Evolutionary conservation across 2,113 vertebrate genomes (phyloP).

Genomic region (Cryptomyrus ogoouensis): DNA sequence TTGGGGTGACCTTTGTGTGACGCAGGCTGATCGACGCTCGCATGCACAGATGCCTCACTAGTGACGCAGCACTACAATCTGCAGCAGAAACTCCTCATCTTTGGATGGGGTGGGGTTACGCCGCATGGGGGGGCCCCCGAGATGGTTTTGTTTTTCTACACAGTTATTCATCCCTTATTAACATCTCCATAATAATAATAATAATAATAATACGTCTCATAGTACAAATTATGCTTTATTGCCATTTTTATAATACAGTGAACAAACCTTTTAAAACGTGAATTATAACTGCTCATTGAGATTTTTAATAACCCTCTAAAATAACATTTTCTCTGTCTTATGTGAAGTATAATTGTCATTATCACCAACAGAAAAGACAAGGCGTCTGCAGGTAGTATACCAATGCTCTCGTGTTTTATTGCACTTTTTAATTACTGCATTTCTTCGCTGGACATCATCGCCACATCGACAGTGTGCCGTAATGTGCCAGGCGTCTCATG

Average conservation of each 20-base stretch:
- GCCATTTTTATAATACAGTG: conserved; percentile 1
- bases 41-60: background rate
- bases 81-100: background rate
- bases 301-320: background rate
- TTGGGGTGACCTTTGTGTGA: conserved; percentile 10
- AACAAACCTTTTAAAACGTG: background rate
- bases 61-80: background rate
- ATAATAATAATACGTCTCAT: background rate
- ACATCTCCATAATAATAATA: background rate
- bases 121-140: background rate
- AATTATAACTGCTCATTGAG: background rate
- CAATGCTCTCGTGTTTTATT: conserved; percentile 11
- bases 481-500: background rate
- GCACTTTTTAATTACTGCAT: conserved; percentile 7
- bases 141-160: background rate
- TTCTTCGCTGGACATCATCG: background rate
- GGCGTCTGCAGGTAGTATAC: background rate
- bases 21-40: background rate
- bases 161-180: background rate
- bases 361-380: background rate
- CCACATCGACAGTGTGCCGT: background rate
- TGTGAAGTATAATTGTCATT: background rate
- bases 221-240: conserved; percentile 11
- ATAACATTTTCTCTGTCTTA: background rate
- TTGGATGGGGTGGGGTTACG: background rate